Evolutionary conservation across 2,113 vertebrate genomes (phyloP).

Genomic region (Neolamprologus brichardi): DNA sequence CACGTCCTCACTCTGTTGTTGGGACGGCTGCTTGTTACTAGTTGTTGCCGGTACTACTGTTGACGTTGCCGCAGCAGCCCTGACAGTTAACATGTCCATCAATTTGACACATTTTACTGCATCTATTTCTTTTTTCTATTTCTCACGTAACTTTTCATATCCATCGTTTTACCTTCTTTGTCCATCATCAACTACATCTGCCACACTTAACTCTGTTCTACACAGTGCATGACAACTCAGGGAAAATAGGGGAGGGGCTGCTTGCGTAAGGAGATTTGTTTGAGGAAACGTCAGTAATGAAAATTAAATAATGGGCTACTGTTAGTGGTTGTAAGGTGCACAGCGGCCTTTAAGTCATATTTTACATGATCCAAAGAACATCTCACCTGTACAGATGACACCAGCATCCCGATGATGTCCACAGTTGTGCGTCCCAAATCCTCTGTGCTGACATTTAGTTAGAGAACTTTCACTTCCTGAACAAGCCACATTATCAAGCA

Average conservation of each 20-base stretch:
- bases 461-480: neutral
- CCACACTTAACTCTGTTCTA: neutral
- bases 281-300: neutral
- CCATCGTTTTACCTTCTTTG: rapidly evolving
- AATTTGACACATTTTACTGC: neutral
- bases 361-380: neutral
- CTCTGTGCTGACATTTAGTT: neutral
- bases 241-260: neutral
- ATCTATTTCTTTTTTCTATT: neutral
- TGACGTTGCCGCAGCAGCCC: neutral
- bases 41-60: neutral
- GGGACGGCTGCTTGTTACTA: neutral
- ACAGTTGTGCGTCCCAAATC: neutral
- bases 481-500: neutral
- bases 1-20: neutral
- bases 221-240: neutral
- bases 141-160: neutral
- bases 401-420: neutral
- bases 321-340: neutral
- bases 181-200: neutral
- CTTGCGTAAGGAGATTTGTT: neutral
- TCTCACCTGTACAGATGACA: neutral
- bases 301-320: neutral
- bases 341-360: neutral
- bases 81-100: neutral